Conservation (phyloP, 2,113 vertebrate species). For the Protobothrops flavoviridis region DNA sequence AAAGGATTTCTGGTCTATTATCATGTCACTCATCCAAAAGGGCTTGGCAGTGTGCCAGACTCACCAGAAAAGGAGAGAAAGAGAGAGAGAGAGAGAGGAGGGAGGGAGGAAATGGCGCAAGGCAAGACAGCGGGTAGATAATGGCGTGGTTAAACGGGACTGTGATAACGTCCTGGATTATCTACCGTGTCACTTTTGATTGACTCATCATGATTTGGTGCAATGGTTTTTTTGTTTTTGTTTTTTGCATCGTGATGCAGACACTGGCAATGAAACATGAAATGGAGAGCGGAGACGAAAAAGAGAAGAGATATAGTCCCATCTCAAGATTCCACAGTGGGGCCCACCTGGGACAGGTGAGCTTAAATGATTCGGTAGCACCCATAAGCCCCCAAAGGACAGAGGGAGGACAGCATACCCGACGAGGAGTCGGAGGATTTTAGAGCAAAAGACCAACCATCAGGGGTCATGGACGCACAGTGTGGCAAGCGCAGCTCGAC, state of each 20-base stretch:
- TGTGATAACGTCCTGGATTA: slow-evolving; percentile 44
- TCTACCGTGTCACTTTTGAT: slow-evolving; percentile 28
- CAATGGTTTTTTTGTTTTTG: slow-evolving; percentile 22
- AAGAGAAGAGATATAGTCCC: slow-evolving; percentile 63
- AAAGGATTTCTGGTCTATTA: background rate
- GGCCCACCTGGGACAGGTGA: slow-evolving; percentile 56
- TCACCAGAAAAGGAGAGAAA: slow-evolving; percentile 45
- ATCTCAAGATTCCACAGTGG: slow-evolving; percentile 53
- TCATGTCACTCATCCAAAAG: background rate
- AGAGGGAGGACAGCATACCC: slow-evolving; percentile 98
- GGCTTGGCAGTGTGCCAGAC: background rate
- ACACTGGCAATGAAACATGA: slow-evolving; percentile 68
- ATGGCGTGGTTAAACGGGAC: slow-evolving; percentile 55
- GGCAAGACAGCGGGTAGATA: slow-evolving; percentile 60
- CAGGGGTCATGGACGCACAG: slow-evolving; percentile 99
- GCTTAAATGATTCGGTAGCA: slow-evolving; percentile 76
- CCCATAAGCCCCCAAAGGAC: slow-evolving; percentile 89
- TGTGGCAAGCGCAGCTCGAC: slow-evolving; percentile 99
- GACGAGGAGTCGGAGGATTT: slow-evolving; percentile 99
- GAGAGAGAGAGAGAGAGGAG: slow-evolving; percentile 53
- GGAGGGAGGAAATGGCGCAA: slow-evolving; percentile 63
- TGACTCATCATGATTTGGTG: slow-evolving; percentile 45
- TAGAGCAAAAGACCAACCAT: slow-evolving; percentile 99
- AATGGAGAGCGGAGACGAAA: slow-evolving; percentile 61
- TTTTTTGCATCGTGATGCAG: slow-evolving; percentile 46